phyloP scores from a whole-genome alignment of 2,797 vertebrate species.

The Botia kubotai region DNA sequence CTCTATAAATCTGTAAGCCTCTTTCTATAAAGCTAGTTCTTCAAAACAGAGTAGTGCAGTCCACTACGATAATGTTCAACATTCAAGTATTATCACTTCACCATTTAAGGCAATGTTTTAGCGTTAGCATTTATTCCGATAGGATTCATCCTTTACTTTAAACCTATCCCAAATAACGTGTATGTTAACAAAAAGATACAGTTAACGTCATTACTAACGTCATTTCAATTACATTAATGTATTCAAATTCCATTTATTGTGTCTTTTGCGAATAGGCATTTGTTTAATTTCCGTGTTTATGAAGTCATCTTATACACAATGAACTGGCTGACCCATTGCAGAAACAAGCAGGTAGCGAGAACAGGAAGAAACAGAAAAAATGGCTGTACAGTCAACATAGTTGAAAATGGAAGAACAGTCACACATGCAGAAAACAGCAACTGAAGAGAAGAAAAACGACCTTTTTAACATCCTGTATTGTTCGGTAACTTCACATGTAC shows the following conservation, averaged over 20 bases:
- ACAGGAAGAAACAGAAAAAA: slow-evolving; percentile 23
- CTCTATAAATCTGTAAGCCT: background rate
- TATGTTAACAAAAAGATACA: background rate
- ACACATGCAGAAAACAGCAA: slow-evolving; percentile 30
- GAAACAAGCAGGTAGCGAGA: slow-evolving; percentile 31
- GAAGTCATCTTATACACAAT: background rate
- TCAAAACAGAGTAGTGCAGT: background rate
- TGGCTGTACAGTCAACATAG: slow-evolving; percentile 47
- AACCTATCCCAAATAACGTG: background rate
- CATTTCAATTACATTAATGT: too few relatives aligned
- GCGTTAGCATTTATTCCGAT: background rate
- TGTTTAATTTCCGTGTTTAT: background rate
- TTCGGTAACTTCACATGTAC: slow-evolving; percentile 12
- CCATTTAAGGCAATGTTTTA: background rate
- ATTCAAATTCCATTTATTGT: background rate
- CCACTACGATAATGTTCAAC: background rate
- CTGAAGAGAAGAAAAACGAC: background rate
- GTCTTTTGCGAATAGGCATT: background rate
- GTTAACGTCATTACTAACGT: background rate
- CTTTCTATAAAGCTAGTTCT: background rate
- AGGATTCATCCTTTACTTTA: background rate
- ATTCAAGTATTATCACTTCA: background rate
- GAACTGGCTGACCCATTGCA: slow-evolving; percentile 16
- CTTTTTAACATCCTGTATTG: background rate
- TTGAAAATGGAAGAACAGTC: slow-evolving; percentile 37